Conservation (phyloP, 2,888 invertebrate species). For the Pachliopta kotzebuea region DNA sequence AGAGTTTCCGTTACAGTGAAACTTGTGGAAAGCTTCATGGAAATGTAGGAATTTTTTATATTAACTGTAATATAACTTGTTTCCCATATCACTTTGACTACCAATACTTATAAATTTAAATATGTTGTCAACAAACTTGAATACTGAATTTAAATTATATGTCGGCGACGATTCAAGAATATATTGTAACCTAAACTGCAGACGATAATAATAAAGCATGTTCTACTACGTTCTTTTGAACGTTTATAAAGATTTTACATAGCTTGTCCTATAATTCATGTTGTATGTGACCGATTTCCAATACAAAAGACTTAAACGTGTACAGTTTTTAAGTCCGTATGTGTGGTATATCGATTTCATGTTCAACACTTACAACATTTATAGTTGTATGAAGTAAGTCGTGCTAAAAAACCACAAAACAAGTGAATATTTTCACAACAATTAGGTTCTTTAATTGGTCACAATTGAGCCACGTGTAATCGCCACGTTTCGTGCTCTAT, state of each 20-base stretch:
- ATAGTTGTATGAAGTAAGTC: slow-evolving; percentile 8
- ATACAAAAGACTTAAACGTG: slow-evolving; percentile 20
- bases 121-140: neutral
- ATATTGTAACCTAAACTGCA: neutral
- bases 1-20: too few species aligned
- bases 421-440: slow-evolving; percentile 15
- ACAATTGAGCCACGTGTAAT: slow-evolving; percentile 4
- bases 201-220: neutral
- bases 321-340: neutral
- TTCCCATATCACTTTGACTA: neutral
- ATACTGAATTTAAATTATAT: slow-evolving; percentile 9
- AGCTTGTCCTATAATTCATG: neutral
- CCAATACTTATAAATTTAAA: neutral
- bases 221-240: too few species aligned
- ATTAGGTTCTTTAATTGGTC: slow-evolving; percentile 11
- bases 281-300: neutral
- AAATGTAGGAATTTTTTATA: too few species aligned
- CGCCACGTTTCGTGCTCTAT: neutral
- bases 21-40: too few species aligned
- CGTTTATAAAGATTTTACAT: neutral
- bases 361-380: slow-evolving; percentile 5
- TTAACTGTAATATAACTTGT: neutral
- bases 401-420: slow-evolving; percentile 7
- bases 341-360: neutral
- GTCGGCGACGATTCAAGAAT: neutral